phyloP scores from a whole-genome alignment of 2,113 vertebrate genomes.

The Fukomys damarensis region DNA sequence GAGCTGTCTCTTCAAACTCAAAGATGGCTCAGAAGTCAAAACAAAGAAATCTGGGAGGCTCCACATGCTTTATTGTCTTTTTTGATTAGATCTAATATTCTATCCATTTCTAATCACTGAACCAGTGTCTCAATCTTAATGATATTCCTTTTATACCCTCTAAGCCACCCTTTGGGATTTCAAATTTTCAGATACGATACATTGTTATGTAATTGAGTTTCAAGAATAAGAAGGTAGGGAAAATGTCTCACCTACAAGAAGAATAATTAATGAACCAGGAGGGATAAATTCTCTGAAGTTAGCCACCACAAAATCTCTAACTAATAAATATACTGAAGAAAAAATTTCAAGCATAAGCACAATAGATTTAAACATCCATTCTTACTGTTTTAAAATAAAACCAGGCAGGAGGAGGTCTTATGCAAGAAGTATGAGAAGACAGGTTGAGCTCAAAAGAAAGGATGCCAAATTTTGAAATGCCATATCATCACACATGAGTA shows the following conservation, averaged over 20 bases:
- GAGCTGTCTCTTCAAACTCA: not conserved
- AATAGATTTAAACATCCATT: constrained; percentile 65
- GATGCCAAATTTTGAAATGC: not conserved
- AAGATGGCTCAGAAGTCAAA: constrained; percentile 13
- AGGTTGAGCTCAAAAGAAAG: not conserved
- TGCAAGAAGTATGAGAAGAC: constrained; percentile 61
- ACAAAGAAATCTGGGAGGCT: not conserved
- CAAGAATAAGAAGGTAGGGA: constrained; percentile 61
- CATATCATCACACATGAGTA: not conserved
- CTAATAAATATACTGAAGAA: constrained; percentile 74
- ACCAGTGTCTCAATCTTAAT: constrained; percentile 62
- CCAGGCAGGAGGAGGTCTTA: constrained; percentile 54
- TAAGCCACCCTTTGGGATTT: constrained; percentile 67
- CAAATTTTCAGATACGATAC: constrained; percentile 75
- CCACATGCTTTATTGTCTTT: not conserved
- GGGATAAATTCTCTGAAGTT: constrained; percentile 74
- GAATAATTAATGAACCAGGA: constrained; percentile 80
- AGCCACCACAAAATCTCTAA: constrained; percentile 64
- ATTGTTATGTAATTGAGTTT: constrained; percentile 74
- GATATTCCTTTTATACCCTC: constrained; percentile 65
- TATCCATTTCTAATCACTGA: constrained; percentile 39
- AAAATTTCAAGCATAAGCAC: constrained; percentile 62
- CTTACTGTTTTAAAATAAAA: constrained; percentile 68
- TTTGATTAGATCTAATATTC: constrained; percentile 14
- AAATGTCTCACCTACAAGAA: constrained; percentile 68